Percentiles rank a stretch among this genome's conserved stretches.
These are phyloP conservation scores for Caenorhabditis remanei DNA, from an alignment of 1,140 invertebrate genomes.

Conservation along the genomic window DNA sequence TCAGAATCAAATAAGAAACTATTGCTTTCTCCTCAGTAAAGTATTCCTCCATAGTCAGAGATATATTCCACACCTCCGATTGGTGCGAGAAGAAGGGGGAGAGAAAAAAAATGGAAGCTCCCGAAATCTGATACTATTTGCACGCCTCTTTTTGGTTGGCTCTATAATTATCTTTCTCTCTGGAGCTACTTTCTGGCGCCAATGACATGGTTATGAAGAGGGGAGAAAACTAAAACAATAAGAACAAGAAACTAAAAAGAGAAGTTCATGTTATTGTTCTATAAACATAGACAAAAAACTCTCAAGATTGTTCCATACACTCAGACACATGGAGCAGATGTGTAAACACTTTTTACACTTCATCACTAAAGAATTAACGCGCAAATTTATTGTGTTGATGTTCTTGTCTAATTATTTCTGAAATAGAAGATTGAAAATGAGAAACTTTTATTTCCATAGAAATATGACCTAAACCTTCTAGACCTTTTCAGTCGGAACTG, in stretches of 20 bases:
- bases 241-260: constrained; percentile 12
- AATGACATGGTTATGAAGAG: neutral
- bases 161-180: constrained; percentile 15
- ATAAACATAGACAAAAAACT: constrained; percentile 7
- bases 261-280: constrained; percentile 41
- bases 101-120: too few relatives aligned
- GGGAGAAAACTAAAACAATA: neutral
- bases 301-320: constrained; percentile 25
- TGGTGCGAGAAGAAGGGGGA: neutral
- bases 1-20: too few relatives aligned
- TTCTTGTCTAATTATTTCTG: too few relatives aligned
- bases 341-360: constrained; percentile 37
- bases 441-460: too few relatives aligned
- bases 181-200: neutral
- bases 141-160: constrained; percentile 25
- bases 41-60: neutral
- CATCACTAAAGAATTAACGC: neutral
- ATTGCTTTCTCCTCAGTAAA: neutral
- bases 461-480: too few relatives aligned
- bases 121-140: constrained; percentile 49
- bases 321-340: neutral
- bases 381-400: too few relatives aligned
- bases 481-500: too few relatives aligned
- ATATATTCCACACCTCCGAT: constrained; percentile 8
- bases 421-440: too few relatives aligned